Conservation (phyloP, 2,113 vertebrate genomes). For the Alaudala cheleensis region DNA sequence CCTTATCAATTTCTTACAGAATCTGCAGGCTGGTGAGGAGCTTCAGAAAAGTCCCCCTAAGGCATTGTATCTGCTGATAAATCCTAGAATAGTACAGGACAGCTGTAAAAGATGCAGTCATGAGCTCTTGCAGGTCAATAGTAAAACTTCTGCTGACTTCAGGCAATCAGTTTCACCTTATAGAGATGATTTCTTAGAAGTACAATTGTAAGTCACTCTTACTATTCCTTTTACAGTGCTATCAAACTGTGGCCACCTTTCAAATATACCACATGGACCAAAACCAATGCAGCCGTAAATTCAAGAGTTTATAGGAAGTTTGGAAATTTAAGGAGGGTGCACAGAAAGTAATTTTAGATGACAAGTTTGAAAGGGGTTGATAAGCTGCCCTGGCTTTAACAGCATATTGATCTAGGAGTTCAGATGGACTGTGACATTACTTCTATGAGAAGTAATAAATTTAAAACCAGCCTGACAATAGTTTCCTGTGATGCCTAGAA, state of each 20-base stretch:
- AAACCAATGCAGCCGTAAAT: conserved; percentile 21
- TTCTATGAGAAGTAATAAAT: conserved; percentile 18
- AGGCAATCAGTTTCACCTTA: not conserved
- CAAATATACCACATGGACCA: not conserved
- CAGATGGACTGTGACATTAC: not conserved
- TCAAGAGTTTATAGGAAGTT: conserved; percentile 42
- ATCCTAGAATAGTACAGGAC: not conserved
- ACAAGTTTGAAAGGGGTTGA: not conserved
- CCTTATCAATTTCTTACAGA: not conserved
- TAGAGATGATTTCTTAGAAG: conserved; percentile 8
- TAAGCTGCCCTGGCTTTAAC: conserved; percentile 32
- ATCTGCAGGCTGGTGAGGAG: not conserved
- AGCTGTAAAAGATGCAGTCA: not conserved
- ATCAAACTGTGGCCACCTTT: not conserved
- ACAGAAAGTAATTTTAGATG: not conserved
- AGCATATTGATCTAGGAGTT: conserved; percentile 41
- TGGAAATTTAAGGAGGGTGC: not conserved
- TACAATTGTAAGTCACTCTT: not conserved
- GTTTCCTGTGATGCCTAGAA: not conserved
- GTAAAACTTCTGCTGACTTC: conserved; percentile 11
- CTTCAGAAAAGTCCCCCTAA: conserved; percentile 26
- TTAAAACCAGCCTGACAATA: not conserved
- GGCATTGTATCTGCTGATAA: conserved; percentile 16
- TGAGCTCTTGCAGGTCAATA: not conserved
- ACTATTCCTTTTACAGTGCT: conserved; percentile 13